phyloP scores from a whole-genome alignment of 2,888 invertebrate species.

The Tenthredo scrophulariae region DNA sequence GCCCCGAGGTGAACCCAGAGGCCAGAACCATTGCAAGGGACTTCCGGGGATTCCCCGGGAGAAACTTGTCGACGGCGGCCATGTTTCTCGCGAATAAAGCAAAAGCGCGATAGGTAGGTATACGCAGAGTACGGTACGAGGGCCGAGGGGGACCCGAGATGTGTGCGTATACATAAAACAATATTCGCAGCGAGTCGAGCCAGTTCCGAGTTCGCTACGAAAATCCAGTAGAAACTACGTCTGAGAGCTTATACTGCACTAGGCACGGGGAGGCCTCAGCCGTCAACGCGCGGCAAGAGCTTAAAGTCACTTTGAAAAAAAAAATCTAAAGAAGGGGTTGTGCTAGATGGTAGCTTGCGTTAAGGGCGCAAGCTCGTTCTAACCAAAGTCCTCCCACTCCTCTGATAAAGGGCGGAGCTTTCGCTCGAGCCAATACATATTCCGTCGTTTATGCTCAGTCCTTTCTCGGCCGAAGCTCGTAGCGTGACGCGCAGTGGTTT shows the following conservation, averaged over 20 bases:
- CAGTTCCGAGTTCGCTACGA: neutral
- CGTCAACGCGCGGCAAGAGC: slow-evolving; percentile 26
- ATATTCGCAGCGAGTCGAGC: slow-evolving; percentile 37
- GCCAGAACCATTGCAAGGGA: neutral
- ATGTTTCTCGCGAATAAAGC: slow-evolving; percentile 3
- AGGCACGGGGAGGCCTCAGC: neutral
- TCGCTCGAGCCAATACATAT: slow-evolving; percentile 73
- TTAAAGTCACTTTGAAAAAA: slow-evolving; percentile 46
- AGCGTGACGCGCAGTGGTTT: slow-evolving; percentile 69
- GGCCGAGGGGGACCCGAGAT: neutral
- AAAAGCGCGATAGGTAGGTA: neutral
- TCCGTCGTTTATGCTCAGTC: slow-evolving; percentile 70
- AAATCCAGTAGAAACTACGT: slow-evolving; percentile 27
- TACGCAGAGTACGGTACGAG: slow-evolving; percentile 1
- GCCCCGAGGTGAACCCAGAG: neutral
- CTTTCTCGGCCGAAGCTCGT: slow-evolving; percentile 74
- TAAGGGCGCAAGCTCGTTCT: slow-evolving; percentile 72
- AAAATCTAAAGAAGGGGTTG: slow-evolving; percentile 67
- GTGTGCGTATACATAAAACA: slow-evolving; percentile 38
- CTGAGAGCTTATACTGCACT: slow-evolving; percentile 38
- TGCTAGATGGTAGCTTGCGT: slow-evolving; percentile 63
- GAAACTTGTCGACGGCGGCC: slow-evolving; percentile 22
- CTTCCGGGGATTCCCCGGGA: slow-evolving; percentile 19
- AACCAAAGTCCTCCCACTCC: slow-evolving; percentile 70
- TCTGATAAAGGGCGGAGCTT: slow-evolving; percentile 73